Percentiles rank a stretch among this genome's conserved stretches.
Evolutionary conservation across 2,888 invertebrate species (phyloP).

Genomic region (Mythimna ferrago): DNA sequence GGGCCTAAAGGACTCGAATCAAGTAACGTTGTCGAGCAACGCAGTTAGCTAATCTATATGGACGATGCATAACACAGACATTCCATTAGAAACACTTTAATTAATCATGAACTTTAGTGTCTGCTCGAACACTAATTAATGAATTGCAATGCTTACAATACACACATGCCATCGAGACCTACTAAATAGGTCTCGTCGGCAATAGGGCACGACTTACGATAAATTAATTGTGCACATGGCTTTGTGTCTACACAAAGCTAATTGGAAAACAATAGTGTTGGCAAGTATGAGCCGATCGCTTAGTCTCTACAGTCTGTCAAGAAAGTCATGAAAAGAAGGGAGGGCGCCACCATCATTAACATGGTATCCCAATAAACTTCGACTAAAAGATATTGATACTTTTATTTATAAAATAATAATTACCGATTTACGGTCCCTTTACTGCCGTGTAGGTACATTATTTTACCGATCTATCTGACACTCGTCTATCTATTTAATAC

Average conservation of each 20-base stretch:
- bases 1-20: neutral
- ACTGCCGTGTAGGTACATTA: no score
- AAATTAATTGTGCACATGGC: neutral
- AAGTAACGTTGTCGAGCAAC: slow-evolving; percentile 1
- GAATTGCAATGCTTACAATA: slow-evolving; percentile 4
- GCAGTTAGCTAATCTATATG: slow-evolving; percentile 8
- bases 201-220: neutral
- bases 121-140: slow-evolving; percentile 29
- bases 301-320: no score
- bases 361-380: no score
- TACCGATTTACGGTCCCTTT: no score
- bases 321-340: no score
- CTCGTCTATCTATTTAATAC: no score
- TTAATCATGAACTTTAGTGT: slow-evolving; percentile 22
- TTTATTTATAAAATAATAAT: no score
- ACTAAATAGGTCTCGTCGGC: neutral
- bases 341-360: no score
- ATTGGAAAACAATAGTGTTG: neutral
- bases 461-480: no score
- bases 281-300: neutral
- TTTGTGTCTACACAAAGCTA: slow-evolving; percentile 1
- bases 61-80: slow-evolving; percentile 12
- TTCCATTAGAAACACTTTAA: slow-evolving; percentile 17
- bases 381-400: no score
- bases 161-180: neutral